phyloP scores from a whole-genome alignment of 2,797 vertebrate species.

The Lacerta viridis region DNA sequence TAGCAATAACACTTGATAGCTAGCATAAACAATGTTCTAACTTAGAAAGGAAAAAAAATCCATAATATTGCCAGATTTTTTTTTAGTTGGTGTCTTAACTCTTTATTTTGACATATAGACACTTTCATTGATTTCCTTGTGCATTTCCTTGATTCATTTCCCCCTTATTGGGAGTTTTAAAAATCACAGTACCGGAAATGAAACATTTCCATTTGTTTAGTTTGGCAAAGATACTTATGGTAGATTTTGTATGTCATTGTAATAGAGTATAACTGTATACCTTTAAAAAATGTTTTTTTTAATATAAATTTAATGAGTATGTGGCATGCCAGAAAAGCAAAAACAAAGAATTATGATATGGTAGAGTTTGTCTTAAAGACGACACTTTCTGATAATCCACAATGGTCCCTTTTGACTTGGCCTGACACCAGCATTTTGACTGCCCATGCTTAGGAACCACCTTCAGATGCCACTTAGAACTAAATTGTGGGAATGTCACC shows the following conservation, averaged over 20 bases:
- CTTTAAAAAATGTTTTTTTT: background rate
- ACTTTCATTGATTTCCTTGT: background rate
- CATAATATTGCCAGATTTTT: no score
- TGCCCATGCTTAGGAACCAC: background rate
- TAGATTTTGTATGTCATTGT: background rate
- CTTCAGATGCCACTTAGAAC: background rate
- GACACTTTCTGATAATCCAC: background rate
- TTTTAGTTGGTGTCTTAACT: background rate
- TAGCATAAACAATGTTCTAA: background rate
- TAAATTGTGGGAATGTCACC: background rate
- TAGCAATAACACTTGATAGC: background rate
- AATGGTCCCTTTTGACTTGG: background rate
- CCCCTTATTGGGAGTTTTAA: slow-evolving; percentile 22
- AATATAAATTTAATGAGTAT: background rate
- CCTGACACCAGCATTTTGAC: background rate
- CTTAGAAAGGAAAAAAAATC: background rate
- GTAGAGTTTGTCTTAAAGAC: background rate
- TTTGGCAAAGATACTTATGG: background rate
- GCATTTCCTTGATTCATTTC: background rate
- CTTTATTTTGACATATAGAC: background rate
- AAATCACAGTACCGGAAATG: background rate
- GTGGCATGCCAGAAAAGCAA: background rate
- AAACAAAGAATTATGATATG: background rate
- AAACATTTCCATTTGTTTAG: background rate
- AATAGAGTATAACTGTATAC: background rate